Conservation (phyloP, 2,888 invertebrate species). For the Chelonus formosanus region DNA sequence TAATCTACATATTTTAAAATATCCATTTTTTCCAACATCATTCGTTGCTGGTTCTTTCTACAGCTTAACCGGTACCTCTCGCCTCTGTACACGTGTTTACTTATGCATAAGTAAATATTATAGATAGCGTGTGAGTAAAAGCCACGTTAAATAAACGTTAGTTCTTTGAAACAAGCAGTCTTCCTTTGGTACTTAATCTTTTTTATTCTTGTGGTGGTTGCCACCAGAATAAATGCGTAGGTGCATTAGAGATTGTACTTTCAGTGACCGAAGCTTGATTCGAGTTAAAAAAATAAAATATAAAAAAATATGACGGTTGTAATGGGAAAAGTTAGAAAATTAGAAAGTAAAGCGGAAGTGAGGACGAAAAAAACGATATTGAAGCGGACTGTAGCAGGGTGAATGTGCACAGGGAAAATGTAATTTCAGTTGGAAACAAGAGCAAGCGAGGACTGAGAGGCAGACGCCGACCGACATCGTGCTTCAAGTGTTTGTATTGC, state of each 20-base stretch:
- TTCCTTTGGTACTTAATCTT: not conserved
- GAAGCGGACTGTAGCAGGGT: constrained; percentile 40
- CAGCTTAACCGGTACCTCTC: constrained; percentile 49
- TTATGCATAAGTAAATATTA: constrained; percentile 58
- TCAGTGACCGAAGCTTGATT: not conserved
- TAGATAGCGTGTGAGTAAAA: constrained; percentile 55
- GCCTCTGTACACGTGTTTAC: constrained; percentile 52
- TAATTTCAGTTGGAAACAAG: constrained; percentile 64
- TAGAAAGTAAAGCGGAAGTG: constrained; percentile 28
- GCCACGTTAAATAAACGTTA: constrained; percentile 55
- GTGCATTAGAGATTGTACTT: not conserved
- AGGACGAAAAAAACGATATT: constrained; percentile 42
- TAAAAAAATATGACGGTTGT: constrained; percentile 39
- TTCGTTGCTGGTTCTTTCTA: constrained; percentile 30
- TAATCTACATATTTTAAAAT: constrained; percentile 3
- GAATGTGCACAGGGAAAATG: constrained; percentile 51
- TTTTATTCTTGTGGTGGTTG: constrained; percentile 1
- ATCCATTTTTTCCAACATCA: constrained; percentile 4
- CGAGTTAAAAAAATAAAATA: constrained; percentile 2
- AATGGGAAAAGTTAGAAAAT: constrained; percentile 34
- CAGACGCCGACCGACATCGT: constrained; percentile 60
- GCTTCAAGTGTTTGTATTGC: constrained; percentile 65
- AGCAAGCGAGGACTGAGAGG: constrained; percentile 43
- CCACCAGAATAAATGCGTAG: too few relatives aligned
- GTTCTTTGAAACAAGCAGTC: constrained; percentile 6